A percentile compares a stretch with the other conserved stretches of the same genome.
phyloP scores from a whole-genome alignment of 2,797 vertebrate genomes.

The Passerculus sandwichensis region DNA sequence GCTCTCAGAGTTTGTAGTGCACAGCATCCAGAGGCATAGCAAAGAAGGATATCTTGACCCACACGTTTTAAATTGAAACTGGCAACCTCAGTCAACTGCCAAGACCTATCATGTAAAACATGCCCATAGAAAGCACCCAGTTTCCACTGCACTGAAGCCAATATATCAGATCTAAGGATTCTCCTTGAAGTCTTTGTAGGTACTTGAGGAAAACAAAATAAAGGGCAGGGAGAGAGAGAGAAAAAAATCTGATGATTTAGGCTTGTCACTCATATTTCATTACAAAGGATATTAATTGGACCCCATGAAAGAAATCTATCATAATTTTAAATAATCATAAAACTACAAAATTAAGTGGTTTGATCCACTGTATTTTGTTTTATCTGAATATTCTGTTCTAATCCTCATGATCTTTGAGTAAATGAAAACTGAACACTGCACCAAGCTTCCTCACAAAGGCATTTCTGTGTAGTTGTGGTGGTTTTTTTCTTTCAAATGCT shows the following conservation, averaged over 20 bases:
- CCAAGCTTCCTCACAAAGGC: neutral
- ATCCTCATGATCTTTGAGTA: neutral
- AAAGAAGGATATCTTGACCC: neutral
- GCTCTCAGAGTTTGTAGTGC: neutral
- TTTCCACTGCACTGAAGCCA: neutral
- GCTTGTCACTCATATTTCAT: neutral
- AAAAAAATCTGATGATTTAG: neutral
- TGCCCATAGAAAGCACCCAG: neutral
- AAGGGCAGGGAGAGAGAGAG: rapidly evolving
- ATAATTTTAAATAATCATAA: neutral
- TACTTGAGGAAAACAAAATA: neutral
- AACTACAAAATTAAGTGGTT: neutral
- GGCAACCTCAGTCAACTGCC: neutral
- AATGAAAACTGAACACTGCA: neutral
- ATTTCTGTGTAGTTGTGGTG: neutral
- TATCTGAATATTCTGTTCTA: neutral
- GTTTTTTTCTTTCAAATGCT: neutral
- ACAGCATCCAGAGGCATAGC: neutral
- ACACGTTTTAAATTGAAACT: neutral
- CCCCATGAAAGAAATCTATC: neutral
- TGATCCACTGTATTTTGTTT: neutral
- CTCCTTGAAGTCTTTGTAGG: neutral
- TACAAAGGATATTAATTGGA: neutral
- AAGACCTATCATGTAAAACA: neutral
- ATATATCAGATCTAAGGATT: neutral